A percentile compares a stretch with the other conserved stretches of the same genome.
Evolutionary conservation across 2,113 vertebrate genomes (phyloP).

Genomic region (Mohoua ochrocephala): DNA sequence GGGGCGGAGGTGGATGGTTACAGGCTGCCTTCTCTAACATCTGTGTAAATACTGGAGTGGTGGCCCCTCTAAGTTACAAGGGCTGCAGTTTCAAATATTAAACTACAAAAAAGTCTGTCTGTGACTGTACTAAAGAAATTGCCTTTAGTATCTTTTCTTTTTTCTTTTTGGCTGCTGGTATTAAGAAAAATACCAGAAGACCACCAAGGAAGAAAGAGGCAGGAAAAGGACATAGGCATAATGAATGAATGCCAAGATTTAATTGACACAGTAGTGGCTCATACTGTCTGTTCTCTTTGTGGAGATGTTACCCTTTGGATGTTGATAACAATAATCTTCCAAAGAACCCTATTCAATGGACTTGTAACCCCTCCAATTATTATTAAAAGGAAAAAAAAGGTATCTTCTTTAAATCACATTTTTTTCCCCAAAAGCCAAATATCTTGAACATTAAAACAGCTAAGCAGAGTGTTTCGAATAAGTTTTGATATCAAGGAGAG

Average conservation of each 20-base stretch:
- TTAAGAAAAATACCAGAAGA: slow-evolving; percentile 70
- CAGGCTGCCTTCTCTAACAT: slow-evolving; percentile 74
- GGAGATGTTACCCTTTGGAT: slow-evolving; percentile 8
- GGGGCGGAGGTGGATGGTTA: slow-evolving; percentile 74
- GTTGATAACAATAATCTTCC: slow-evolving; percentile 17
- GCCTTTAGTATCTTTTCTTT: slow-evolving; percentile 47
- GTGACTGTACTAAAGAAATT: slow-evolving; percentile 68
- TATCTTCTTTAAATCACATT: neutral
- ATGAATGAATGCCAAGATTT: slow-evolving; percentile 65
- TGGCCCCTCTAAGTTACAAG: slow-evolving; percentile 65
- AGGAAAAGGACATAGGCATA: slow-evolving; percentile 66
- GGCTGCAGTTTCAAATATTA: slow-evolving; percentile 72
- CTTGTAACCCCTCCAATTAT: neutral
- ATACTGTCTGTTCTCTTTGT: slow-evolving; percentile 11
- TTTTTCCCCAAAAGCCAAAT: neutral
- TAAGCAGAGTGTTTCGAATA: neutral
- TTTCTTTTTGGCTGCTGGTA: slow-evolving; percentile 41
- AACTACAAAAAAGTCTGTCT: slow-evolving; percentile 69
- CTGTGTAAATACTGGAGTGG: slow-evolving; percentile 78
- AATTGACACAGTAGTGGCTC: slow-evolving; percentile 37
- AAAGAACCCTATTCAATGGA: neutral
- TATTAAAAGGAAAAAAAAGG: neutral
- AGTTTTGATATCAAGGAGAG: neutral
- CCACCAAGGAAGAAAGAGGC: slow-evolving; percentile 74
- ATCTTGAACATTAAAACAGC: neutral